Conservation (phyloP, 2,888 invertebrate genomes). For the Sepioteuthis lessoniana region DNA sequence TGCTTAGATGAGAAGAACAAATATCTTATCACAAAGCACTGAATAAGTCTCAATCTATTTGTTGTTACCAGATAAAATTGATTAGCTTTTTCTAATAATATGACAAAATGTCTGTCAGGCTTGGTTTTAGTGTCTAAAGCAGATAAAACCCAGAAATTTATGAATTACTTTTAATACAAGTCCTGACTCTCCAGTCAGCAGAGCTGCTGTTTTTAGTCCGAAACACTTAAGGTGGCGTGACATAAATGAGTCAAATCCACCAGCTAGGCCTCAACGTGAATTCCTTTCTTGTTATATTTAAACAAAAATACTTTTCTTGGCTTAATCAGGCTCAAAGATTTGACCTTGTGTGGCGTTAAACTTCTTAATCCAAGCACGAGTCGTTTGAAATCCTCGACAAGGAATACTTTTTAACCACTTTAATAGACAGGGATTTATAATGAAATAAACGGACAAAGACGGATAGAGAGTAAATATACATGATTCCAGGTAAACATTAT, state of each 20-base stretch:
- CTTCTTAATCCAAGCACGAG: neutral
- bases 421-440: neutral
- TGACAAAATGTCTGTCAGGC: no score
- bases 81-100: no score
- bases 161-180: no score
- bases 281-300: neutral
- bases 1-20: no score
- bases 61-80: no score
- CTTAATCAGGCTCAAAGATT: neutral
- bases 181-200: no score
- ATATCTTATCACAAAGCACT: no score
- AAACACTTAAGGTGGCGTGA: no score
- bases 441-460: neutral
- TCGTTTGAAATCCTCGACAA: neutral
- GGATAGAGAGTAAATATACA: neutral
- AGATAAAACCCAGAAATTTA: no score
- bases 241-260: neutral
- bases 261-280: neutral
- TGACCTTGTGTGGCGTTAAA: neutral
- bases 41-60: no score
- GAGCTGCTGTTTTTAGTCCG: no score
- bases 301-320: neutral
- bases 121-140: no score
- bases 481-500: neutral
- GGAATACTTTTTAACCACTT: neutral